phyloP scores from a whole-genome alignment of 2,113 vertebrate genomes.

The Hippopotamus amphibius region DNA sequence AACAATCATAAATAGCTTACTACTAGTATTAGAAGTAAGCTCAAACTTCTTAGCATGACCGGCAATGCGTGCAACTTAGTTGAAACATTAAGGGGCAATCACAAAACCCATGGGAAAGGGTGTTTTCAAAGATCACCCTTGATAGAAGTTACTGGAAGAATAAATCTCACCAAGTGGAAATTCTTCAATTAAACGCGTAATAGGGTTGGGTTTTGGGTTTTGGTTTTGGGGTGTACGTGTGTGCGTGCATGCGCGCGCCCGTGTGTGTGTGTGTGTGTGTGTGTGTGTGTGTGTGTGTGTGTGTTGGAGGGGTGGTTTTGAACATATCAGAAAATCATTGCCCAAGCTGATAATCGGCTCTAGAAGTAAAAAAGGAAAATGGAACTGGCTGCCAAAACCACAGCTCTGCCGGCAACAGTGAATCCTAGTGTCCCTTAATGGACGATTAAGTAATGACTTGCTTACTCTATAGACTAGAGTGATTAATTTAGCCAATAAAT shows the following conservation, averaged over 20 bases:
- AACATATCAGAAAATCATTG: background rate
- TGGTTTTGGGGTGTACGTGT: background rate
- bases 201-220: background rate
- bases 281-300: background rate
- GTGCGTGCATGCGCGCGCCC: background rate
- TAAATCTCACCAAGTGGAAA: background rate
- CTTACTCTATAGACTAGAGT: background rate
- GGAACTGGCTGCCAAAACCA: background rate
- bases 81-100: background rate
- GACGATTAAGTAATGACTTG: background rate
- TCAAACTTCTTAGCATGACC: background rate
- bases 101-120: background rate
- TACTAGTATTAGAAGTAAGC: background rate
- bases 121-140: background rate
- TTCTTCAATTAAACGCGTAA: background rate
- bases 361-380: background rate
- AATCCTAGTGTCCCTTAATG: background rate
- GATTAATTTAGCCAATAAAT: background rate
- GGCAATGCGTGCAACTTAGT: background rate
- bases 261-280: background rate
- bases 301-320: background rate
- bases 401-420: background rate
- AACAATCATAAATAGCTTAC: background rate
- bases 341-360: background rate
- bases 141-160: background rate